Evolutionary conservation across 2,113 vertebrate genomes (phyloP).

Genomic region (Pterocles orientalis): DNA sequence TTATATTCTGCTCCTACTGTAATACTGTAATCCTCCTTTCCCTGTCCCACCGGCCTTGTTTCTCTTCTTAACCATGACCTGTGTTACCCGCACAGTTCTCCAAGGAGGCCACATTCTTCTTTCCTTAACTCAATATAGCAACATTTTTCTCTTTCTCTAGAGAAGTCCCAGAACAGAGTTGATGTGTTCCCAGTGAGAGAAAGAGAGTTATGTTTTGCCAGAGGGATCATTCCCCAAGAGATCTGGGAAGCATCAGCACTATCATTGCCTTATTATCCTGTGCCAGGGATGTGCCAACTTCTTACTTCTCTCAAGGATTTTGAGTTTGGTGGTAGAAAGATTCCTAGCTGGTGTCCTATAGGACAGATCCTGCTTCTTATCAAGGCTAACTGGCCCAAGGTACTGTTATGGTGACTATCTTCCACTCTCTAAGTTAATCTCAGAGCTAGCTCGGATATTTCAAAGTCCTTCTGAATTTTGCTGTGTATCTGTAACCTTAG

Average conservation of each 20-base stretch:
- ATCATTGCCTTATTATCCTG: neutral
- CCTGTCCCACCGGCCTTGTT: neutral
- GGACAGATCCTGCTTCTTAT: neutral
- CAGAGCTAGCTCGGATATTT: neutral
- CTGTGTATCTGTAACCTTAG: neutral
- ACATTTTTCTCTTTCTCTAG: neutral
- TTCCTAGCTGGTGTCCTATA: neutral
- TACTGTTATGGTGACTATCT: neutral
- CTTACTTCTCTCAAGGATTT: neutral
- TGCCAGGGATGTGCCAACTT: neutral
- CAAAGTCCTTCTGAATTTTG: neutral
- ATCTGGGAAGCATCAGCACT: neutral
- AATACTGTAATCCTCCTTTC: neutral
- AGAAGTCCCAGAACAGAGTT: neutral
- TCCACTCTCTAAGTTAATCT: neutral
- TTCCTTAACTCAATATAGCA: neutral
- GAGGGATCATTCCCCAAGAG: neutral
- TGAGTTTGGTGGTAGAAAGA: neutral
- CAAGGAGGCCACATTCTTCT: fast-evolving
- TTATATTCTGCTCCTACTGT: neutral
- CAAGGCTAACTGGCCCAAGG: neutral
- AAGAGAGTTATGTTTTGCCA: neutral
- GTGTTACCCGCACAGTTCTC: neutral
- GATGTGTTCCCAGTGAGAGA: neutral
- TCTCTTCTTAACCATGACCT: neutral